phyloP scores from a whole-genome alignment of 2,888 invertebrate genomes.

The Chrysolina americana region DNA sequence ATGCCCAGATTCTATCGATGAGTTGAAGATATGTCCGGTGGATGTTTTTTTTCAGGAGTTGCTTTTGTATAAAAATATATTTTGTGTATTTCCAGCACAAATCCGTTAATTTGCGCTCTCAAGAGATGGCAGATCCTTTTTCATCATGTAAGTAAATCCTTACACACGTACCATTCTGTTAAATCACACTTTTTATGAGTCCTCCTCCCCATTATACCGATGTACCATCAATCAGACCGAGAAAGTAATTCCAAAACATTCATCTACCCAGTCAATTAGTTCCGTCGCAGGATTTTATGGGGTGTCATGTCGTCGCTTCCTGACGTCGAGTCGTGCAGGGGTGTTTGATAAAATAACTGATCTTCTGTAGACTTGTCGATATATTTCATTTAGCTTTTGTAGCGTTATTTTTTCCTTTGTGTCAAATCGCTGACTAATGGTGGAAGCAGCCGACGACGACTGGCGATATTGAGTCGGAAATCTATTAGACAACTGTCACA shows the following conservation, averaged over 20 bases:
- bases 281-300: constrained; percentile 41
- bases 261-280: constrained; percentile 41
- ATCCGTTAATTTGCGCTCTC: too few relatives aligned
- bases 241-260: constrained; percentile 25
- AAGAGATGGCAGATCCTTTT: too few relatives aligned
- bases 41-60: too few relatives aligned
- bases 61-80: too few relatives aligned
- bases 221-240: constrained; percentile 24
- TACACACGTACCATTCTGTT: neutral
- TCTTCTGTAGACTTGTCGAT: constrained; percentile 63
- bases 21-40: too few relatives aligned
- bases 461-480: constrained; percentile 65
- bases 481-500: constrained; percentile 65
- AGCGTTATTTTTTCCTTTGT: constrained; percentile 62
- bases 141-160: too few relatives aligned
- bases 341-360: constrained; percentile 53
- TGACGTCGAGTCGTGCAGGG: constrained; percentile 50
- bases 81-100: too few relatives aligned
- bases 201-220: neutral
- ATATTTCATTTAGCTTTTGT: constrained; percentile 65
- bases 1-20: too few relatives aligned
- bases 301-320: constrained; percentile 41
- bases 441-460: constrained; percentile 60
- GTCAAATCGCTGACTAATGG: constrained; percentile 67
- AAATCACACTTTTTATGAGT: neutral